Evolutionary conservation across 2,113 vertebrate genomes (phyloP).

Genomic region (Protobothrops flavoviridis): DNA sequence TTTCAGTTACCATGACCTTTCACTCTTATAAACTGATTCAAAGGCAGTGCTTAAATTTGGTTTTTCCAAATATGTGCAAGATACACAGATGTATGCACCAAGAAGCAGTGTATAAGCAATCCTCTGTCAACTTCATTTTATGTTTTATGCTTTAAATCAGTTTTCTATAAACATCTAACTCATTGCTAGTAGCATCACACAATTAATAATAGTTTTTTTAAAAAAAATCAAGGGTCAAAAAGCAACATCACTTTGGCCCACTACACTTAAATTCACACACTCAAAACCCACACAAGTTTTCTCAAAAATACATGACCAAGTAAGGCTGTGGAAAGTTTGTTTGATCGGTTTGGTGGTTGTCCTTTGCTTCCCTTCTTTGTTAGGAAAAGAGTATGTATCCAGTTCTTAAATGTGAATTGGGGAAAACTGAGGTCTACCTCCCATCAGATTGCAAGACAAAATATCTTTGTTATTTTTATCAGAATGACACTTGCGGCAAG

Average conservation of each 20-base stretch:
- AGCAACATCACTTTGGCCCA: background rate
- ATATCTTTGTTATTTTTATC: background rate
- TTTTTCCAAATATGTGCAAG: conserved; percentile 64
- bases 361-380: background rate
- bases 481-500: background rate
- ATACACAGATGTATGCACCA: conserved; percentile 65
- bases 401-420: background rate
- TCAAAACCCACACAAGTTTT: background rate
- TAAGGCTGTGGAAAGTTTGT: background rate
- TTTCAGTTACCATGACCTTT: conserved; percentile 70
- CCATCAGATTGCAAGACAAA: background rate
- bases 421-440: background rate
- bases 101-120: conserved; percentile 44
- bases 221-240: background rate
- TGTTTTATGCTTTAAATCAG: conserved; percentile 30
- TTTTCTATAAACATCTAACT: conserved; percentile 6
- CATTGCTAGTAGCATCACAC: background rate
- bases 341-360: background rate
- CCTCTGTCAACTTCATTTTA: conserved; percentile 57
- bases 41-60: conserved; percentile 63
- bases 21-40: conserved; percentile 69
- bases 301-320: background rate
- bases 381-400: background rate
- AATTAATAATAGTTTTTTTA: background rate
- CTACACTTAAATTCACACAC: background rate